Base-by-base conservation (phyloP, 2,113 vertebrate species). In the Chaenocephalus aceratus region DNA sequence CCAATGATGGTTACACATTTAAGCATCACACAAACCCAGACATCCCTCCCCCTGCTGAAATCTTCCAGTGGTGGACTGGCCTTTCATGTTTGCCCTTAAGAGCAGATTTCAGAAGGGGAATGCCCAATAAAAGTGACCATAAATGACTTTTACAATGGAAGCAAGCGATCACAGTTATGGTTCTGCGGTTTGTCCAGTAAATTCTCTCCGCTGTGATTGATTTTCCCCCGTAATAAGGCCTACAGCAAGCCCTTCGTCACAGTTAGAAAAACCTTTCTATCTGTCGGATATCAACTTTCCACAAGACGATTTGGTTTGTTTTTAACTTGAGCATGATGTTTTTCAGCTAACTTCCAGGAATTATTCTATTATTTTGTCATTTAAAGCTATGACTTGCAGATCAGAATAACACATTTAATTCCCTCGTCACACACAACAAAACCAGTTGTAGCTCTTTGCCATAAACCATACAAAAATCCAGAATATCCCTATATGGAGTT, bases 1-100 rank as follows among this genome's bases (percentile, higher is more conserved):
- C 45, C 60, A 90, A 89, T 3, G 3, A 16, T 52, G 70, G 45
- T 88, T 88, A 60, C 71, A 79, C 80, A 83, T 79, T 79, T 41
- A 72, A 77, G 34, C 59, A 18, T 79, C 83, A 61, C 83, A 86
- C 60, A 87, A 88, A 75, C 54, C n/a, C 34, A 41, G 41, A 48
- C 23, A 34, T 63, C 30, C 41, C 46, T 7, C 57, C 23, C 16
- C 49, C 16, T 48, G 11, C 44, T 8, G 9, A 21, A 21, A 46
- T 46, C 6, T 1, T 53, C 48, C 48, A 65, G 44, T n/a, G 11
- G 66, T 51, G 46, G 48, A 65, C 14, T n/a, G 54, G 70, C 16
- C 49, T 75, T 80, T 80, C 63, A 65, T 80, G 75, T 36, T 48
- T 1, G 48, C 30, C 73, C 61, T 64, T 64, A 15, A 82, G 41